Evolutionary conservation across 2,797 vertebrate species (phyloP).

Genomic region (Glossophaga mutica): DNA sequence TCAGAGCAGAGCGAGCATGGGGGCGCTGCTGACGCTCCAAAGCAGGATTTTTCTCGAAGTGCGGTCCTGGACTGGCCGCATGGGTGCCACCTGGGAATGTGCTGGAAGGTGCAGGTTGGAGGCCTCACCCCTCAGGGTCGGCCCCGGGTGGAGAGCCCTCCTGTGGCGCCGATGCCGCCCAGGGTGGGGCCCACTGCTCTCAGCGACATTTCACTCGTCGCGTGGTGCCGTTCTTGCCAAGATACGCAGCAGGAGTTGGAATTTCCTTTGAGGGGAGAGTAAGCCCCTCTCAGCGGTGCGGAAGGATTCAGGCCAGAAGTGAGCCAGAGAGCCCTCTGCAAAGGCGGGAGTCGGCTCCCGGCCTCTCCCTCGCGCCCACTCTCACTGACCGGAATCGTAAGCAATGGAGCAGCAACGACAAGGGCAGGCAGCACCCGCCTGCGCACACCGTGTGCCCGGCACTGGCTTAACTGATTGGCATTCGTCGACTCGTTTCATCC

Average conservation of each 20-base stretch:
- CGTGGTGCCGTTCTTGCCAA: accelerated
- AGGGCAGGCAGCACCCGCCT: accelerated
- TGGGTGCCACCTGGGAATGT: not conserved
- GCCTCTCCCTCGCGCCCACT: accelerated
- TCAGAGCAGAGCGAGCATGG: accelerated
- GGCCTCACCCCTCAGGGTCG: no score
- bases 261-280: not conserved
- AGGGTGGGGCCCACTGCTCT: accelerated
- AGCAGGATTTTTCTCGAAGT: not conserved
- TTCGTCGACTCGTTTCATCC: accelerated
- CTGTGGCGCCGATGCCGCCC: accelerated
- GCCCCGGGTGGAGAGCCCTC: accelerated
- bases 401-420: accelerated
- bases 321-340: not conserved
- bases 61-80: accelerated
- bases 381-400: accelerated
- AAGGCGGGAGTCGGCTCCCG: not conserved
- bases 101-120: not conserved
- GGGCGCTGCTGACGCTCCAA: not conserved
- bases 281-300: not conserved
- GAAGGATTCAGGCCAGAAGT: not conserved
- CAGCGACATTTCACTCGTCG: accelerated
- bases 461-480: accelerated
- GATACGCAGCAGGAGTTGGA: accelerated
- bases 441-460: accelerated